phyloP scores from a whole-genome alignment of 2,797 vertebrate species.

The Lerista edwardsae region DNA sequence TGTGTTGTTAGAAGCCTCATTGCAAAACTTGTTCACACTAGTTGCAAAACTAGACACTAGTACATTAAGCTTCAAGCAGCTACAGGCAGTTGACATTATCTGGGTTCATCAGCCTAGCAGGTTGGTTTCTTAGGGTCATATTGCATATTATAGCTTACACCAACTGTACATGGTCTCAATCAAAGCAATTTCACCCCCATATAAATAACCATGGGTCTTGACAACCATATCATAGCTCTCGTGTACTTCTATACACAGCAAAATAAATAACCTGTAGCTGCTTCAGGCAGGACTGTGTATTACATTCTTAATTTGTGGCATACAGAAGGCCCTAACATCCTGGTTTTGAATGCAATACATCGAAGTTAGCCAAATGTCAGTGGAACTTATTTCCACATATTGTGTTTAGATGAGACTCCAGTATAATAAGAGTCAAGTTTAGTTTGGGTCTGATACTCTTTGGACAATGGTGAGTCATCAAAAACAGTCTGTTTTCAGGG shows the following conservation, averaged over 20 bases:
- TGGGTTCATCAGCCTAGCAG: background rate
- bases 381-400: background rate
- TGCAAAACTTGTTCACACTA: background rate
- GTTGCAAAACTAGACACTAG: background rate
- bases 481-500: conserved; percentile 7
- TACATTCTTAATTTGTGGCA: background rate
- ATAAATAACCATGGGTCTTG: background rate
- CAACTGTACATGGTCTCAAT: background rate
- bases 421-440: conserved; percentile 11
- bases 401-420: conserved; percentile 5
- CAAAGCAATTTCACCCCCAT: background rate
- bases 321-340: background rate
- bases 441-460: background rate
- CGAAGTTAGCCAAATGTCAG: background rate
- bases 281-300: background rate
- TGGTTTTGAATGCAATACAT: background rate
- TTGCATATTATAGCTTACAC: background rate
- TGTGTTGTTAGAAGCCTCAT: background rate
- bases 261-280: background rate
- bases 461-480: background rate
- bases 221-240: background rate
- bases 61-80: background rate
- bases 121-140: background rate
- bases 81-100: background rate
- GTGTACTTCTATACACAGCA: background rate